These are phyloP conservation scores for Saguinus imperator DNA, from an alignment of 2,113 vertebrate genomes.

Conservation along the genomic window DNA sequence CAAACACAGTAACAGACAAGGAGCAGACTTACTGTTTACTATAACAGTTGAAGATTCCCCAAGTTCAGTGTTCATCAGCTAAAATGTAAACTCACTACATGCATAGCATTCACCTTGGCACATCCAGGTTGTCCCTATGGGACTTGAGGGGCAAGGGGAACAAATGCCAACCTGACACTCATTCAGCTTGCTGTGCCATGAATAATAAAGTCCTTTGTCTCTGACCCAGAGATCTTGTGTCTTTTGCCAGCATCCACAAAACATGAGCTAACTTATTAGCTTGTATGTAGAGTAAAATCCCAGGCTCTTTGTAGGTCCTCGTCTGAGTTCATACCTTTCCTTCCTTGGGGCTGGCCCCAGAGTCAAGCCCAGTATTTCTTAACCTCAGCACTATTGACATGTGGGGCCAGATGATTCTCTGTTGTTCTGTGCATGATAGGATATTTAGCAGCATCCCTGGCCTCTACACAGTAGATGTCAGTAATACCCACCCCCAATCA, in stretches of 20 bases:
- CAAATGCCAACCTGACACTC: neutral
- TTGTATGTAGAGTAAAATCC: neutral
- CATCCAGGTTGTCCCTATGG: neutral
- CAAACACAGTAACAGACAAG: neutral
- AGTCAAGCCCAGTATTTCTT: neutral
- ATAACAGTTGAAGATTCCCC: neutral
- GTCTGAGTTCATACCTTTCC: neutral
- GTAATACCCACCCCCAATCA: neutral
- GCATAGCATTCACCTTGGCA: neutral
- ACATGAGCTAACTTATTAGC: neutral
- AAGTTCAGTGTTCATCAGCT: neutral
- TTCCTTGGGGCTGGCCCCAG: neutral
- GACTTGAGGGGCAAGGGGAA: neutral
- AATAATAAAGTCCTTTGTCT: neutral
- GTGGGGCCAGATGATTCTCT: neutral
- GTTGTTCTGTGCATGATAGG: neutral
- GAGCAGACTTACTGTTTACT: neutral
- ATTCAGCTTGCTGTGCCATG: neutral
- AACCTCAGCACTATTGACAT: neutral
- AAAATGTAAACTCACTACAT: neutral
- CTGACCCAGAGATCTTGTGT: neutral
- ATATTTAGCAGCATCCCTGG: neutral
- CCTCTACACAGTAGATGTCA: neutral
- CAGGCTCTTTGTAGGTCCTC: neutral
- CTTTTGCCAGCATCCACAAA: neutral